Conservation (phyloP, 2,888 invertebrate genomes). For the Acronicta leporina region DNA sequence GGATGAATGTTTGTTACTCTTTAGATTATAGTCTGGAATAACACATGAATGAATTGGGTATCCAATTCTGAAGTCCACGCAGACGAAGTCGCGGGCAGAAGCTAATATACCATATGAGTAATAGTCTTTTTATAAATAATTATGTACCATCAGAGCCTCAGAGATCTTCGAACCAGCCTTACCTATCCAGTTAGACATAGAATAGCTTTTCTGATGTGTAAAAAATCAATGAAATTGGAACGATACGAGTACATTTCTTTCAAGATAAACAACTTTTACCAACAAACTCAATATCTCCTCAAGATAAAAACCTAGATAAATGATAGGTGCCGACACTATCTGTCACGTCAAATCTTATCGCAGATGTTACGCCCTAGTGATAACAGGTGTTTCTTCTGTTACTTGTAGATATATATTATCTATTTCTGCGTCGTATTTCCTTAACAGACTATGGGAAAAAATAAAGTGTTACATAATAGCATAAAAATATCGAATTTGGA, state of each 20-base stretch:
- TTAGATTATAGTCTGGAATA: no score
- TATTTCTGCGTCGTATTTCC: slow-evolving; percentile 14
- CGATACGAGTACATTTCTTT: slow-evolving; percentile 2
- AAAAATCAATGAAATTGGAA: background rate
- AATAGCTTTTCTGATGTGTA: no score
- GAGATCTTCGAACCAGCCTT: no score
- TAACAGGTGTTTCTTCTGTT: slow-evolving; percentile 41
- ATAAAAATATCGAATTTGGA: slow-evolving; percentile 11
- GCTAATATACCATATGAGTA: no score
- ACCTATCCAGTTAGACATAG: no score
- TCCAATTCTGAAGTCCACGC: no score
- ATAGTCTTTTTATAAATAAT: no score
- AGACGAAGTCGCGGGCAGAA: no score
- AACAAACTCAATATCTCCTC: slow-evolving; percentile 22
- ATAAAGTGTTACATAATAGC: slow-evolving; percentile 21
- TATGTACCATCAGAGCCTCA: no score
- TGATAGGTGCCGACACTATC: slow-evolving; percentile 36
- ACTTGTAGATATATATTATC: slow-evolving; percentile 40
- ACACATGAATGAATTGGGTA: no score
- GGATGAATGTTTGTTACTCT: no score
- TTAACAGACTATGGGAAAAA: slow-evolving; percentile 46
- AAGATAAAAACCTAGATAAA: slow-evolving; percentile 25
- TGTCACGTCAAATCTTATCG: slow-evolving; percentile 47
- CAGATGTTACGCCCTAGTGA: slow-evolving; percentile 23
- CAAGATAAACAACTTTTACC: slow-evolving; percentile 3